phyloP scores from a whole-genome alignment of 30 jellyfish, hydroid and myxozoan species.

The Aurelia coerulea region DNA sequence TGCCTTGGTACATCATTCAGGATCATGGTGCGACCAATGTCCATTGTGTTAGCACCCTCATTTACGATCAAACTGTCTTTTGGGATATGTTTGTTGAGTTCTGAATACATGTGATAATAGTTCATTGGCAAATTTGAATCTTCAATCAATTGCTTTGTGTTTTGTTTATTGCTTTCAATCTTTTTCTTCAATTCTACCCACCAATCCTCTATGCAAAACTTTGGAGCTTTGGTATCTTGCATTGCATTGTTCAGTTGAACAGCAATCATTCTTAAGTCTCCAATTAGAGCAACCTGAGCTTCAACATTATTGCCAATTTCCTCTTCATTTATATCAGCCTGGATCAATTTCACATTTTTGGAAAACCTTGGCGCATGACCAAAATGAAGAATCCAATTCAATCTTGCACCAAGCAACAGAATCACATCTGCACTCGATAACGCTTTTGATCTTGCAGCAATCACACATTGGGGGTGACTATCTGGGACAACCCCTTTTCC shows the following conservation, averaged over 20 bases:
- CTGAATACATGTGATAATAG: conserved; percentile 78
- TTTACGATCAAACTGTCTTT: conserved; percentile 71
- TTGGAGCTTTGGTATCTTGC: neutral
- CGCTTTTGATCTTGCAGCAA: conserved; percentile 89
- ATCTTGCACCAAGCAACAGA: conserved; percentile 79
- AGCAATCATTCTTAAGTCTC: conserved; percentile 59
- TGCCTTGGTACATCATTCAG: conserved; percentile 71
- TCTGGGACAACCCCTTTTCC: conserved; percentile 91
- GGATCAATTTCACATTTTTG: conserved; percentile 56
- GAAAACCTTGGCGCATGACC: conserved; percentile 81
- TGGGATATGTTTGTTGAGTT: conserved; percentile 74
- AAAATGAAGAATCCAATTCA: conserved; percentile 88
- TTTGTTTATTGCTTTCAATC: conserved; percentile 41
- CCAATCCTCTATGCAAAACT: conserved; percentile 23
- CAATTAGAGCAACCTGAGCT: conserved; percentile 59
- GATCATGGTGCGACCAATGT: conserved; percentile 87
- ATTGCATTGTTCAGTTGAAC: conserved; percentile 45
- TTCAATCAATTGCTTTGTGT: conserved; percentile 15
- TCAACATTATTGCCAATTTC: conserved; percentile 76
- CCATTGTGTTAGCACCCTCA: conserved; percentile 96
- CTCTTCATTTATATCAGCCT: conserved; percentile 80
- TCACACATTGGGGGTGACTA: conserved; percentile 79
- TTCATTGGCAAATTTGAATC: conserved; percentile 74
- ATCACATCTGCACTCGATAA: conserved; percentile 76
- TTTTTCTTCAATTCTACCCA: conserved; percentile 57